phyloP scores from a whole-genome alignment of 2,113 vertebrate species.

The Bathybates hornii region DNA sequence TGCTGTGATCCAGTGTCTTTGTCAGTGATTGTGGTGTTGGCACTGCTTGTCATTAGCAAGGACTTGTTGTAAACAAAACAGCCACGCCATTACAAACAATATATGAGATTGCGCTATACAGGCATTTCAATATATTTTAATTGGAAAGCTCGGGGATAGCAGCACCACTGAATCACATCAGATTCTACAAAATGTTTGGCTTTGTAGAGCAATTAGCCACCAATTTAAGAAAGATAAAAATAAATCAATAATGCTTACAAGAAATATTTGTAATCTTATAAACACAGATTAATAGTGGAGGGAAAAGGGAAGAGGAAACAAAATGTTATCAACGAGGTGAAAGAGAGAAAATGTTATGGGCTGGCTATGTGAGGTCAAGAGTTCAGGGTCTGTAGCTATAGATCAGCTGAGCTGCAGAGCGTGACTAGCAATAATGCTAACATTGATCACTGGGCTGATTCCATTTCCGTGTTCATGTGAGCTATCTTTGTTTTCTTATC shows the following conservation, averaged over 20 bases:
- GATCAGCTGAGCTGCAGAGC: background rate
- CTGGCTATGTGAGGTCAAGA: background rate
- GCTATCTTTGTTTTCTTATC: background rate
- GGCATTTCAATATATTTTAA: constrained; percentile 11
- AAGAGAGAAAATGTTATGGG: background rate
- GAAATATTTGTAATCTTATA: background rate
- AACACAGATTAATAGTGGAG: background rate
- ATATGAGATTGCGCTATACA: background rate
- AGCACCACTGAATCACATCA: background rate
- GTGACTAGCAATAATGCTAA: background rate
- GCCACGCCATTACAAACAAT: background rate
- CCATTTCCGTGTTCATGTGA: background rate
- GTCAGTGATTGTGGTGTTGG: constrained; percentile 6
- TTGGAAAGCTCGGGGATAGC: background rate
- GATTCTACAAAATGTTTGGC: background rate
- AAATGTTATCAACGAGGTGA: background rate
- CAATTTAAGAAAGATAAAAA: background rate
- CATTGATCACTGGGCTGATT: background rate
- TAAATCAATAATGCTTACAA: background rate
- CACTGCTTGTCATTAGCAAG: constrained; percentile 24
- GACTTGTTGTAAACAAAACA: constrained; percentile 18
- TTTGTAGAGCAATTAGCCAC: background rate
- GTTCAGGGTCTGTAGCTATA: background rate
- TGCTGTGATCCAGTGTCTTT: background rate
- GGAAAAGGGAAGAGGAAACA: background rate